These are phyloP conservation scores for Cebidichthys violaceus DNA, from an alignment of 2,113 vertebrate species.

Conservation along the genomic window DNA sequence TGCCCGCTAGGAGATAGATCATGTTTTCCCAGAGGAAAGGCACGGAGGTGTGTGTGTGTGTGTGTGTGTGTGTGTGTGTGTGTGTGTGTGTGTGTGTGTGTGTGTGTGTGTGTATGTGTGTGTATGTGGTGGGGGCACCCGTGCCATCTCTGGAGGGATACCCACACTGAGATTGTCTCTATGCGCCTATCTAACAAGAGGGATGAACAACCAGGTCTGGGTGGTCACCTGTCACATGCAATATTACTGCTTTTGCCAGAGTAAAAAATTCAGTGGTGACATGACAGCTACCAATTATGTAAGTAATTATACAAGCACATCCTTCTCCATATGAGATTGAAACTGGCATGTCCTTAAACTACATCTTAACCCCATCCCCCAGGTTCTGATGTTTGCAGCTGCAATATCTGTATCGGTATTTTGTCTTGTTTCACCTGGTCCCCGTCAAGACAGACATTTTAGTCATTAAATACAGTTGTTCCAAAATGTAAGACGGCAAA, in stretches of 20 bases:
- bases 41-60: conserved; percentile 59
- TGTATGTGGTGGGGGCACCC: conserved; percentile 27
- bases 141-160: conserved; percentile 52
- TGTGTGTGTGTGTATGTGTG: conserved; percentile 20
- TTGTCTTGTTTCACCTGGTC: background rate
- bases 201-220: background rate
- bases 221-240: background rate
- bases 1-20: conserved; percentile 83
- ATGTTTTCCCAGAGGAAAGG: conserved; percentile 77
- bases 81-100: background rate
- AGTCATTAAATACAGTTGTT: background rate
- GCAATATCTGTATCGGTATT: background rate
- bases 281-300: conserved; percentile 7
- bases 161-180: conserved; percentile 37
- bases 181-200: background rate
- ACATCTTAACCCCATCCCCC: background rate
- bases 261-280: background rate
- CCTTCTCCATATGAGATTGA: background rate
- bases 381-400: background rate
- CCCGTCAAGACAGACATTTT: background rate
- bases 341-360: conserved; percentile 6
- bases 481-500: background rate
- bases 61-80: conserved; percentile 31
- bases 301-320: background rate
- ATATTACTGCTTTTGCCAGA: background rate